These are phyloP conservation scores for Ivindomyrus marchei DNA, from an alignment of 2,113 vertebrate genomes.

Conservation along the genomic window DNA sequence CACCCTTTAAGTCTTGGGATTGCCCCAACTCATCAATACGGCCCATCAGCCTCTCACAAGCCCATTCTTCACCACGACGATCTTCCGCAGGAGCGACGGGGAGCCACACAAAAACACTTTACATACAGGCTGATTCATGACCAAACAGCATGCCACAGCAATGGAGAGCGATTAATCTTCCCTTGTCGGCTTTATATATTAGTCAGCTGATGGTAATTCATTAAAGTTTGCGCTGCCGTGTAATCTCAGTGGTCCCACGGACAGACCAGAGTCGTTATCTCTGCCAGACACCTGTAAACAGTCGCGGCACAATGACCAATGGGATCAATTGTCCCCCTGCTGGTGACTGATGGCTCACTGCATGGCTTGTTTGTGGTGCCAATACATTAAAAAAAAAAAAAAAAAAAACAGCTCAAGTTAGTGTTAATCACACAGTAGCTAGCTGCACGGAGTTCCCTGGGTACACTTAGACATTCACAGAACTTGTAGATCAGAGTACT, in stretches of 20 bases:
- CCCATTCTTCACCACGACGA: conserved; percentile 63
- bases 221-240: conserved; percentile 10
- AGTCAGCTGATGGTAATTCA: neutral
- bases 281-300: conserved; percentile 5
- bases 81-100: conserved; percentile 56
- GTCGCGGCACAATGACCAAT: neutral
- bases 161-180: neutral
- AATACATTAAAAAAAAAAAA: neutral
- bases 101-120: neutral
- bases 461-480: neutral
- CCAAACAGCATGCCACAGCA: neutral
- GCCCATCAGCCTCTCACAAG: conserved; percentile 46
- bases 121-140: neutral
- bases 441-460: neutral
- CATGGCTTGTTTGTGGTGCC: neutral
- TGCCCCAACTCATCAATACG: conserved; percentile 56
- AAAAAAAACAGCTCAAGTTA: neutral
- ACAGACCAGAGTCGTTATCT: conserved; percentile 1
- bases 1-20: conserved; percentile 59
- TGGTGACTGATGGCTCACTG: neutral
- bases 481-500: neutral
- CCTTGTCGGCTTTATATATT: neutral
- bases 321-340: neutral
- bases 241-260: neutral
- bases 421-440: neutral